A percentile compares a stretch with the other conserved stretches of the same genome.
These are phyloP conservation scores for Acridotheres tristis DNA, from an alignment of 2,797 vertebrate species.

Conservation along the genomic window DNA sequence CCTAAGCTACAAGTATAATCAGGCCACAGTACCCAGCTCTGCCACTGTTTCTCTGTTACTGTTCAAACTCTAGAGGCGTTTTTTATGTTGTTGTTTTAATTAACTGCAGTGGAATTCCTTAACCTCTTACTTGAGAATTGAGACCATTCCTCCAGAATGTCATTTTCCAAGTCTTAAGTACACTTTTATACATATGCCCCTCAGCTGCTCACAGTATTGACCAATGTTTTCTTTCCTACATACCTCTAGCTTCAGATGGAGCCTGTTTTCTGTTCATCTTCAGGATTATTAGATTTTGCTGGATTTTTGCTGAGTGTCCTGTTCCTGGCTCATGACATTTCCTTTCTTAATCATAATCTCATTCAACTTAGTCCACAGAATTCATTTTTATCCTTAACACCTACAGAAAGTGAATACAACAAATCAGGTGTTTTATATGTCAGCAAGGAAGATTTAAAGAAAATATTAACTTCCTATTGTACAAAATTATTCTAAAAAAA, in stretches of 20 bases:
- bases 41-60: neutral
- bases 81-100: neutral
- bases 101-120: neutral
- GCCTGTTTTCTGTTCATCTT: neutral
- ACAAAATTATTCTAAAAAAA: neutral
- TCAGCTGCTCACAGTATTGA: neutral
- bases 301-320: neutral
- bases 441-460: neutral
- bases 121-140: neutral
- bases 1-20: neutral
- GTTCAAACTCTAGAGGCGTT: neutral
- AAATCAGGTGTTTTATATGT: neutral
- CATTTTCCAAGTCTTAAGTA: neutral
- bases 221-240: neutral
- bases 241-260: neutral
- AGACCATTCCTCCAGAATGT: neutral
- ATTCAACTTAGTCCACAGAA: neutral
- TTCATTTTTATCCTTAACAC: neutral
- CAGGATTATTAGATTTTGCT: neutral
- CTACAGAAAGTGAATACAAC: neutral
- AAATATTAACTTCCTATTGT: neutral
- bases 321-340: neutral
- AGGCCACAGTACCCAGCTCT: neutral
- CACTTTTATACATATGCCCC: fast-evolving
- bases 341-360: neutral